These are phyloP conservation scores for Xiphias gladius DNA, from an alignment of 2,113 vertebrate species.

Conservation along the genomic window DNA sequence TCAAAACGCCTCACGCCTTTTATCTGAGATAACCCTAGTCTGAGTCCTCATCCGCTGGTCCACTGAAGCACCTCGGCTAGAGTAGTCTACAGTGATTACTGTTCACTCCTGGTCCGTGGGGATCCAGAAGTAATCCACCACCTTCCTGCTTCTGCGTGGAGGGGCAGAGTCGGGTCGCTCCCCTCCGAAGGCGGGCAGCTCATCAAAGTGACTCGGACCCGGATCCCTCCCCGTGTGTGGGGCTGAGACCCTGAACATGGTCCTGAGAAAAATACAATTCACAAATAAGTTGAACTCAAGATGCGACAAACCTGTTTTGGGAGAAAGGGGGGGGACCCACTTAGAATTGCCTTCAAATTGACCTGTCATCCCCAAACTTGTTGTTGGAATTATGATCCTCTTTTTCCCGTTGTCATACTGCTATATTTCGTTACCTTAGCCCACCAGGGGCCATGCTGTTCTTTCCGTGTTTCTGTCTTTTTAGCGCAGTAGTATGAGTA, in stretches of 20 bases:
- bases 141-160: conserved; percentile 60
- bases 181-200: conserved; percentile 73
- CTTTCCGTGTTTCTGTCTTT: too few relatives aligned
- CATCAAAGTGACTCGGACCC: conserved; percentile 76
- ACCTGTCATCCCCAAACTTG: too few relatives aligned
- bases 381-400: too few relatives aligned
- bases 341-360: too few relatives aligned
- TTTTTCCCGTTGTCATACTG: not conserved
- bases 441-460: too few relatives aligned
- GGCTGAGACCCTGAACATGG: conserved; percentile 74
- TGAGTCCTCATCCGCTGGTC: not conserved
- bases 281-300: too few relatives aligned
- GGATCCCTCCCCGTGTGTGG: conserved; percentile 60
- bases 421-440: not conserved
- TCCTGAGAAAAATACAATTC: conserved; percentile 54
- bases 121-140: conserved; percentile 77
- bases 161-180: conserved; percentile 31
- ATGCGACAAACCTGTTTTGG: too few relatives aligned
- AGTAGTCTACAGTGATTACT: too few relatives aligned
- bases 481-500: too few relatives aligned
- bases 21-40: too few relatives aligned
- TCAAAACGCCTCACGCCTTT: not conserved
- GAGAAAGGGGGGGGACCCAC: too few relatives aligned
- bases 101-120: conserved; percentile 72
- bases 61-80: too few relatives aligned